phyloP scores from a whole-genome alignment of 2,888 invertebrate genomes.

The Corbicula japonica region DNA sequence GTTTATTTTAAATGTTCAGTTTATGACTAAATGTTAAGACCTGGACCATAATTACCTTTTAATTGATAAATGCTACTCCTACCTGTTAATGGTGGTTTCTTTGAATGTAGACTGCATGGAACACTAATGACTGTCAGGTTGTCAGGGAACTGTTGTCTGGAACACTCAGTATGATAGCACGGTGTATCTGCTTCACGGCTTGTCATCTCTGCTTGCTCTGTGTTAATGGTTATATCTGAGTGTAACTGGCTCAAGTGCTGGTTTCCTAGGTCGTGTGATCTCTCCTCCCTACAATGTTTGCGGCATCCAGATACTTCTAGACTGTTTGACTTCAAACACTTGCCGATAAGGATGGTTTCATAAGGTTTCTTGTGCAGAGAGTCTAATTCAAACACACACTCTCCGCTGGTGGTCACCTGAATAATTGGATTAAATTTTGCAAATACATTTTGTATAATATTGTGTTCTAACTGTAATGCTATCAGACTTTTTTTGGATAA shows the following conservation, averaged over 20 bases:
- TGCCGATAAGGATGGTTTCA: constrained; percentile 92
- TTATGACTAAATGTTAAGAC: no score
- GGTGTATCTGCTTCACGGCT: not conserved
- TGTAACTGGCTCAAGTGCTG: constrained; percentile 1
- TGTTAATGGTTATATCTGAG: not conserved
- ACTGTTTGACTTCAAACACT: not conserved
- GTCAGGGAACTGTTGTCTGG: constrained; percentile 78
- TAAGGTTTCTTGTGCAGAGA: constrained; percentile 93
- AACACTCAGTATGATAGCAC: not conserved
- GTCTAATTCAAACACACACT: constrained; percentile 91
- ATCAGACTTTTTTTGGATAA: no score
- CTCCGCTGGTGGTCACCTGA: constrained; percentile 90
- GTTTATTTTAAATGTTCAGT: no score
- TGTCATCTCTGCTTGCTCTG: not conserved
- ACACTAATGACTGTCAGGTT: constrained; percentile 92
- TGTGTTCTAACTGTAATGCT: not conserved
- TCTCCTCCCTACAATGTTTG: not conserved
- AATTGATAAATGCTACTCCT: no score
- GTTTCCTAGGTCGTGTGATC: no score
- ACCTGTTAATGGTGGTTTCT: constrained; percentile 95
- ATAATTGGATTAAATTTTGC: constrained; percentile 35
- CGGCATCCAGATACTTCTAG: not conserved
- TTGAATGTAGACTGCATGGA: constrained; percentile 97
- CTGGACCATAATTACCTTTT: no score
- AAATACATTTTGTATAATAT: not conserved